These are phyloP conservation scores for Channallabes apus DNA, from an alignment of 2,797 vertebrate species.

Conservation along the genomic window DNA sequence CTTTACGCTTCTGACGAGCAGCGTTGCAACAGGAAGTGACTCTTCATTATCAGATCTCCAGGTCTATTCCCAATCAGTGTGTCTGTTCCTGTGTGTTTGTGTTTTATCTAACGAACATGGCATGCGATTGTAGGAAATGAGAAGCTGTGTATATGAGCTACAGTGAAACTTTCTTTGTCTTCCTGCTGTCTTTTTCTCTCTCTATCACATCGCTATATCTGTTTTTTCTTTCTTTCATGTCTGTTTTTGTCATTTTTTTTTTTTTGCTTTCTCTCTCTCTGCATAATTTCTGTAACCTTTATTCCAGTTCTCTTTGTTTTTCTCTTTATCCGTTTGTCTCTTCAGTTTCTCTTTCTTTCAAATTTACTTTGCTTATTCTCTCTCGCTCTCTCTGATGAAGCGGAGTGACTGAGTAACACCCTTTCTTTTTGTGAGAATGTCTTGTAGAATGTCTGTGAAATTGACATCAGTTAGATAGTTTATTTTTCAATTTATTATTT, in stretches of 20 bases:
- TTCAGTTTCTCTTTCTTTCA: neutral
- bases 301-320: neutral
- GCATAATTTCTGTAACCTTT: no score
- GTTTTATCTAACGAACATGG: neutral
- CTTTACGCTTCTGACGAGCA: neutral
- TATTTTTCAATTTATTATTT: neutral
- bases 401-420: no score
- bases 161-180: no score
- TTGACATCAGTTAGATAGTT: no score
- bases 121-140: neutral
- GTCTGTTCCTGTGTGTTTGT: neutral
- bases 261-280: neutral
- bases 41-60: neutral
- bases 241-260: neutral
- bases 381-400: neutral
- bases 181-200: neutral
- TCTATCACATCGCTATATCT: neutral
- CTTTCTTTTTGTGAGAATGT: no score
- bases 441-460: no score
- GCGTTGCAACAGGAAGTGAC: neutral
- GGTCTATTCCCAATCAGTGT: neutral
- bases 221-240: neutral
- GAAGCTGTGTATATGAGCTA: neutral
- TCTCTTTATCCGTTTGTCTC: neutral
- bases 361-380: no score